Evolutionary conservation across 2,797 vertebrate species (phyloP).

Genomic region (Rhinogobio ventralis): DNA sequence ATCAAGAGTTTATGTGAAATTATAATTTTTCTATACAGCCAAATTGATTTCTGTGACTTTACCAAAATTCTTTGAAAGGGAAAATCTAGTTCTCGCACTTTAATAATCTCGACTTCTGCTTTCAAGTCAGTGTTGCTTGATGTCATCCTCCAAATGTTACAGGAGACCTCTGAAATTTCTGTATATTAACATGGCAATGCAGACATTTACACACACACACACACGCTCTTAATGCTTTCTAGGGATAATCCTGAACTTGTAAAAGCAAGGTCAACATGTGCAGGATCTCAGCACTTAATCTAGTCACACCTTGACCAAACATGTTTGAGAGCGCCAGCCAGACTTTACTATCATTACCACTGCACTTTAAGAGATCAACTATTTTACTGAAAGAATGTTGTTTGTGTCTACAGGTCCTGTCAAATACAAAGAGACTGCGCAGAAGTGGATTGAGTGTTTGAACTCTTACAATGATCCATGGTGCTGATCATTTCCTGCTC

Average conservation of each 20-base stretch:
- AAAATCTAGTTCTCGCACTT: neutral
- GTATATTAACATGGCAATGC: neutral
- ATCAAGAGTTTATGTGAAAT: neutral
- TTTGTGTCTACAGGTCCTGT: conserved; percentile 9
- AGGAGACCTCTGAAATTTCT: too few relatives aligned
- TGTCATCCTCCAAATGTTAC: neutral
- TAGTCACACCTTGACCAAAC: neutral
- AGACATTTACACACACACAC: neutral
- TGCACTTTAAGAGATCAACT: neutral
- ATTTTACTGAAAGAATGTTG: neutral
- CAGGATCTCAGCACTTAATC: conserved; percentile 1
- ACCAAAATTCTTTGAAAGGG: neutral
- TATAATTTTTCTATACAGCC: neutral
- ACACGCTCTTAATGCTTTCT: conserved; percentile 17
- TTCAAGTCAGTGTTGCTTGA: neutral
- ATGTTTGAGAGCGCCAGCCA: neutral
- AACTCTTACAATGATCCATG: neutral
- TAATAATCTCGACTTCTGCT: neutral
- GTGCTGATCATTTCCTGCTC: neutral
- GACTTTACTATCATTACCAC: neutral
- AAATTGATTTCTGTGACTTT: neutral
- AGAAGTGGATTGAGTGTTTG: neutral
- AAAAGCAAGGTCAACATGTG: neutral
- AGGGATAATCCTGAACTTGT: conserved; percentile 33
- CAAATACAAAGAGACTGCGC: neutral